Conservation (phyloP, 2,888 invertebrate genomes). For the Parnassius orleans region DNA sequence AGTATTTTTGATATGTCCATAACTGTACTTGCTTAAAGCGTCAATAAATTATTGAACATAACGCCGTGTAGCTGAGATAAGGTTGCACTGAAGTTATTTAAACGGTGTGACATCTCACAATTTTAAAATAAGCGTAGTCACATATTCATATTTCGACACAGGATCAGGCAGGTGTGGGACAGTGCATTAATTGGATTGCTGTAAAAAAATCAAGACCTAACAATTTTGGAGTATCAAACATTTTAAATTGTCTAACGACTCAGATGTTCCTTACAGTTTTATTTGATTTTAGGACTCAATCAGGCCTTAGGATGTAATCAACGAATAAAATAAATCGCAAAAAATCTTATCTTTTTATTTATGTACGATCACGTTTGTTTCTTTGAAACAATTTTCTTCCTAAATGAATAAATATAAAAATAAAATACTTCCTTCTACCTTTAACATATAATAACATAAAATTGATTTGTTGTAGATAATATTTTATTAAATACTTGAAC, state of each 20-base stretch:
- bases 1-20: too few relatives aligned
- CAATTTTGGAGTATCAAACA: not conserved
- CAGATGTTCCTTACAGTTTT: too few relatives aligned
- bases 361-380: too few relatives aligned
- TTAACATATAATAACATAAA: constrained; percentile 2
- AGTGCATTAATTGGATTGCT: constrained; percentile 17
- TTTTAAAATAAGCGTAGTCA: not conserved
- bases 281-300: not conserved
- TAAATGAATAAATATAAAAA: not conserved
- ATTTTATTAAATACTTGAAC: too few relatives aligned
- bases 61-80: too few relatives aligned
- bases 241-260: constrained; percentile 8
- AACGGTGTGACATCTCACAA: too few relatives aligned
- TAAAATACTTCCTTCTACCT: not conserved
- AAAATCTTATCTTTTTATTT: too few relatives aligned
- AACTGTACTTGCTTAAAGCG: too few relatives aligned
- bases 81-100: too few relatives aligned
- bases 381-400: not conserved
- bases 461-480: not conserved
- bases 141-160: not conserved
- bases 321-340: too few relatives aligned
- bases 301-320: too few relatives aligned
- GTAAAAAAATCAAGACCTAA: constrained; percentile 7
- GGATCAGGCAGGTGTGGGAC: constrained; percentile 11
- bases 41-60: too few relatives aligned